Evolutionary conservation across 2,888 invertebrate species (phyloP).

Genomic region (Arrhopalites spinosus): DNA sequence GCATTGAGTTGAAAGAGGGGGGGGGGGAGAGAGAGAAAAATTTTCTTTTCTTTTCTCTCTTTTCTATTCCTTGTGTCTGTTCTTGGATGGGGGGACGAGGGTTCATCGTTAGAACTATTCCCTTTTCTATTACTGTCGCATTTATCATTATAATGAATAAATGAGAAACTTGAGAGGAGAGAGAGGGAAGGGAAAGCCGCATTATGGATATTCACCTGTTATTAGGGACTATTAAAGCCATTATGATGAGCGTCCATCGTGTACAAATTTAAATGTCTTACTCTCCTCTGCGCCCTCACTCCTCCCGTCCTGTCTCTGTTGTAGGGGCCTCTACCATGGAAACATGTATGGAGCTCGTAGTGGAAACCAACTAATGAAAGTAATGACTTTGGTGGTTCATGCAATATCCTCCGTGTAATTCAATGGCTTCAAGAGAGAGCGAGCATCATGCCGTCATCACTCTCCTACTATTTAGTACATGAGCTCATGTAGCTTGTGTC

Average conservation of each 20-base stretch:
- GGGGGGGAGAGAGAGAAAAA: not conserved
- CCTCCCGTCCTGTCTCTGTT: no score
- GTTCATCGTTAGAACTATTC: not conserved
- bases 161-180: constrained; percentile 19
- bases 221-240: constrained; percentile 31
- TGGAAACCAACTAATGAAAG: no score
- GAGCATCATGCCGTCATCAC: no score
- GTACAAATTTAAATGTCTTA: no score
- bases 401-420: no score
- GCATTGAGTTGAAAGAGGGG: constrained; percentile 12
- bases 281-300: not conserved
- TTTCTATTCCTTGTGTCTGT: no score
- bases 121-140: constrained; percentile 17
- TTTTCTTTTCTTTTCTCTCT: not conserved
- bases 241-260: constrained; percentile 16
- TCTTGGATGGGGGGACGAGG: not conserved
- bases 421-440: no score
- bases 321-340: no score
- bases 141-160: constrained; percentile 29
- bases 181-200: not conserved
- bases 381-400: no score
- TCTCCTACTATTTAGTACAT: no score
- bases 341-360: no score
- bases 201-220: constrained; percentile 14
- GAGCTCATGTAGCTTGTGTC: not conserved